These are phyloP conservation scores for Drosophila virilis DNA, from an alignment of 1,140 invertebrate species.

Conservation along the genomic window DNA sequence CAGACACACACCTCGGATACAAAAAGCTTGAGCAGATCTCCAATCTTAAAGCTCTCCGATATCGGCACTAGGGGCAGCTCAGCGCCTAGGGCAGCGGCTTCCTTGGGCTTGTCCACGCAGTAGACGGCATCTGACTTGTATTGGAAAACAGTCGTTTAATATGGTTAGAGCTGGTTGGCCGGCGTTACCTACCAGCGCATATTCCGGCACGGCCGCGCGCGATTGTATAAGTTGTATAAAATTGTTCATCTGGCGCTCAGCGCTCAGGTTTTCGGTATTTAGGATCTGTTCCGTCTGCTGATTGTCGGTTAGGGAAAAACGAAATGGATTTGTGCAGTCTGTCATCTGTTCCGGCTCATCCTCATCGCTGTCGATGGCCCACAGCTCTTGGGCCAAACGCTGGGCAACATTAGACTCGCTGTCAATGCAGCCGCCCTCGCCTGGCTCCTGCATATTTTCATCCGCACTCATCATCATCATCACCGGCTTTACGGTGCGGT, in stretches of 20 bases:
- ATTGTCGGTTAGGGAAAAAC: not conserved
- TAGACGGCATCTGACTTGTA: slow-evolving; percentile 42
- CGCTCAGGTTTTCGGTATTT: not conserved
- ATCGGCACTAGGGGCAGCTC: not conserved
- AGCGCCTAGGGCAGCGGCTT: not conserved
- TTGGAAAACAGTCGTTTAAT: not conserved
- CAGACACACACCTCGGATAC: slow-evolving; percentile 22
- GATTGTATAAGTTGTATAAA: slow-evolving; percentile 9
- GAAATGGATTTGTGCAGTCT: slow-evolving; percentile 14
- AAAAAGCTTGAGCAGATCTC: not conserved
- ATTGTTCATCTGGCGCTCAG: slow-evolving; percentile 4
- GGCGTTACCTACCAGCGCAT: slow-evolving; percentile 17
- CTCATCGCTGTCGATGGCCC: not conserved
- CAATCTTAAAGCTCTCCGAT: not conserved
- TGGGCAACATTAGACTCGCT: not conserved
- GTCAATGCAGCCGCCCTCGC: not conserved
- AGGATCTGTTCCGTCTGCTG: not conserved
- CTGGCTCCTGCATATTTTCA: not conserved
- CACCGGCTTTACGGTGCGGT: not conserved
- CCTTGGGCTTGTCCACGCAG: slow-evolving; percentile 38
- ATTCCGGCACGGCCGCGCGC: slow-evolving; percentile 19
- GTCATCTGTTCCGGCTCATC: not conserved
- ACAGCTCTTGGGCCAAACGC: not conserved
- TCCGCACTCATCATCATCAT: not conserved
- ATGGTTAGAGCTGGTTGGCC: no score